These are phyloP conservation scores for Lepidochrysops patricia DNA, from an alignment of 2,888 invertebrate genomes.

Conservation along the genomic window DNA sequence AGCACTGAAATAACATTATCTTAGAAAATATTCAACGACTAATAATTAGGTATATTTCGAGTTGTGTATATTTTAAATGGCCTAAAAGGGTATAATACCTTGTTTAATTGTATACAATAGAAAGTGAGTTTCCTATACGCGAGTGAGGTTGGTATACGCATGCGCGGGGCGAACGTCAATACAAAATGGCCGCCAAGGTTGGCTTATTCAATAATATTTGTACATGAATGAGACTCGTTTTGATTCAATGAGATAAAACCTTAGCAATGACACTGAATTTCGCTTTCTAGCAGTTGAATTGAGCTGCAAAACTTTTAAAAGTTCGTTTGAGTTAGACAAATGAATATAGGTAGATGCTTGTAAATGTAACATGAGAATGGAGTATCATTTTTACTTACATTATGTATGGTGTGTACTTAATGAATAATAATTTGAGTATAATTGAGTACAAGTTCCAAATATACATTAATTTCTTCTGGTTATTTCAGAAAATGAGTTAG, in stretches of 20 bases:
- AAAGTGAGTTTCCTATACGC: background rate
- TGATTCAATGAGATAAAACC: constrained; percentile 8
- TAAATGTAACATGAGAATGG: too few species aligned
- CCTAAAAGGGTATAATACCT: background rate
- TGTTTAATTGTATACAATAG: constrained; percentile 15
- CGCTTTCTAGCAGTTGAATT: background rate
- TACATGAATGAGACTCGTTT: constrained; percentile 12
- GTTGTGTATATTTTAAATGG: constrained; percentile 2
- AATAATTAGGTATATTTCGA: background rate
- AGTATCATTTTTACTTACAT: too few species aligned
- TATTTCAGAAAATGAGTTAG: too few species aligned
- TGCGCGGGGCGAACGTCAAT: constrained; percentile 3
- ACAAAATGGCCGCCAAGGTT: constrained; percentile 7
- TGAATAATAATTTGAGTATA: too few species aligned
- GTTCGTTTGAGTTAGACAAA: background rate
- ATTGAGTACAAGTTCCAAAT: too few species aligned
- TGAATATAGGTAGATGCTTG: too few species aligned
- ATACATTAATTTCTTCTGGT: too few species aligned
- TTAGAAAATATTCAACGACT: background rate
- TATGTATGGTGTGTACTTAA: too few species aligned
- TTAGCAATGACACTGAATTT: background rate
- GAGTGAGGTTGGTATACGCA: background rate
- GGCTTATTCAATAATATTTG: constrained; percentile 1
- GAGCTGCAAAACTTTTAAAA: background rate
- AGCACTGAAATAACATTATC: background rate